Evolutionary conservation across 2,888 invertebrate genomes (phyloP).

Genomic region (Andrena trimmerana): DNA sequence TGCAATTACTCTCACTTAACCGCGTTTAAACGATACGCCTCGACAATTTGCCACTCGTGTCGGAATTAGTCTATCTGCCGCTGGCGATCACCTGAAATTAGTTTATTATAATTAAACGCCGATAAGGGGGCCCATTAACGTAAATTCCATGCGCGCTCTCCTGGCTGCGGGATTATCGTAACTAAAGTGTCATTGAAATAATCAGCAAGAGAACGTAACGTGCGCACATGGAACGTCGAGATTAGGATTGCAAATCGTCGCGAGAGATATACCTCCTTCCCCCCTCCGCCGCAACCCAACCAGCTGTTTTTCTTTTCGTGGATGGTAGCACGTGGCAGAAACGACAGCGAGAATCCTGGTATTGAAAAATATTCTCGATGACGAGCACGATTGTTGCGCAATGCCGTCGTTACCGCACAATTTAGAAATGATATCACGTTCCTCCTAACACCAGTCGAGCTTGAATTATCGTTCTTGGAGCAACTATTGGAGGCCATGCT

Average conservation of each 20-base stretch:
- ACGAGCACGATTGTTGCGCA: slow-evolving; percentile 35
- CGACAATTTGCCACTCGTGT: background rate
- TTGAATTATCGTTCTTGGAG: background rate
- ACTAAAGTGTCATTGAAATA: background rate
- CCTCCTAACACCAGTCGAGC: background rate
- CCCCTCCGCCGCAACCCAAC: background rate
- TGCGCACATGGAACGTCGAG: background rate
- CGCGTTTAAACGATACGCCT: background rate
- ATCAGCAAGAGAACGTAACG: background rate
- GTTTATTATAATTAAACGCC: slow-evolving; percentile 22
- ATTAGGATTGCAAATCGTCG: background rate
- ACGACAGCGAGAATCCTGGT: slow-evolving; percentile 2
- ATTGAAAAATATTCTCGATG: slow-evolving; percentile 24
- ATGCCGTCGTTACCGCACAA: slow-evolving; percentile 2
- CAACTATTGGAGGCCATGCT: background rate
- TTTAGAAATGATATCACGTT: slow-evolving; percentile 8
- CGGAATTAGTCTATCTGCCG: background rate
- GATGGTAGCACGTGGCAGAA: background rate
- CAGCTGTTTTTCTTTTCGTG: background rate
- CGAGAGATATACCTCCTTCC: background rate
- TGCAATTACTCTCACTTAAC: background rate
- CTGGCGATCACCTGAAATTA: slow-evolving; percentile 11
- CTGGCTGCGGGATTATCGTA: background rate
- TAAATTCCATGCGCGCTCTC: background rate
- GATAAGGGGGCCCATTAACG: background rate